Evolutionary conservation across 2,113 vertebrate genomes (phyloP).

Genomic region (Nesogale talazaci): DNA sequence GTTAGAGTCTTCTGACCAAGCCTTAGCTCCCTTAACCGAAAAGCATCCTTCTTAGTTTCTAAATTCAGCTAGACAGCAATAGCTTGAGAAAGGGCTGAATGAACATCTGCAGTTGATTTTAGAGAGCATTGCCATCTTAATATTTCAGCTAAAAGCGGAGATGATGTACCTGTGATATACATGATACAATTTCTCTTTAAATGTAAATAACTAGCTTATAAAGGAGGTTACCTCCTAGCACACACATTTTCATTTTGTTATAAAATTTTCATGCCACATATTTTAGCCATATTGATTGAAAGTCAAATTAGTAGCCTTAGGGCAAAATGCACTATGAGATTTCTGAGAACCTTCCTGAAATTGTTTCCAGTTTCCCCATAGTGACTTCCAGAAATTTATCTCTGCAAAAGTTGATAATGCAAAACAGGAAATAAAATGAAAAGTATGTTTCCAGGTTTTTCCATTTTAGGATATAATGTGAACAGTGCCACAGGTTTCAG

Average conservation of each 20-base stretch:
- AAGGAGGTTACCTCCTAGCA: constrained; percentile 50
- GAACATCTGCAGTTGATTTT: neutral
- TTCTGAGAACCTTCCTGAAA: constrained; percentile 53
- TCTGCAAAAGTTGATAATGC: constrained; percentile 29
- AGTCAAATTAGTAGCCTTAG: constrained; percentile 61
- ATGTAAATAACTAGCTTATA: constrained; percentile 39
- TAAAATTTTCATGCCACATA: constrained; percentile 70
- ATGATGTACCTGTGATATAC: neutral
- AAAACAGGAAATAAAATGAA: constrained; percentile 32
- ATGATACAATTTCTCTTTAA: neutral
- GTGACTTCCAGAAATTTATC: constrained; percentile 43
- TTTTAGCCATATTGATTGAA: constrained; percentile 67
- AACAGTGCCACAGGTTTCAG: neutral
- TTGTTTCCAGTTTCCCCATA: constrained; percentile 49
- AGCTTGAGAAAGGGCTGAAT: neutral
- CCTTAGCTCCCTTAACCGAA: neutral
- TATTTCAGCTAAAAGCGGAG: neutral
- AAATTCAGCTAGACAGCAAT: neutral
- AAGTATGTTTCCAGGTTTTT: constrained; percentile 37
- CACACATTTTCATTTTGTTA: constrained; percentile 49
- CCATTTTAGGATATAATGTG: constrained; percentile 42
- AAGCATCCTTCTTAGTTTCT: neutral
- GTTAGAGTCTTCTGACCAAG: neutral
- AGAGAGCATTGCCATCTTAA: neutral
- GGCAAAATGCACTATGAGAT: constrained; percentile 59